Percentiles rank a stretch among this genome's conserved stretches.
Conservation (phyloP, 1,140 invertebrate species). For the Halesus radiatus region DNA sequence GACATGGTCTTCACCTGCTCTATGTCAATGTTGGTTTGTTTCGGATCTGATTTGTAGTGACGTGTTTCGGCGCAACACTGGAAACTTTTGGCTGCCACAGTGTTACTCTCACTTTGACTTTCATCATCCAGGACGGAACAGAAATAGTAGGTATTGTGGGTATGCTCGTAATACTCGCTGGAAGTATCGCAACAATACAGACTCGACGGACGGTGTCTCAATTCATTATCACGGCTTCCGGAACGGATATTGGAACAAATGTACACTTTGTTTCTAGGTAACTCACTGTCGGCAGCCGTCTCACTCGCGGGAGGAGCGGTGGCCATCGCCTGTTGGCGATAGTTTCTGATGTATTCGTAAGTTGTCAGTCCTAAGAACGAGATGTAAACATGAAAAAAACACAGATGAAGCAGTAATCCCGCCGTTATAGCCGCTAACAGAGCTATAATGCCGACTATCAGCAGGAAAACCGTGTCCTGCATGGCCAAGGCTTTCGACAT, state of each 20-base stretch:
- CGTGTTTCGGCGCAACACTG: slow-evolving; percentile 47
- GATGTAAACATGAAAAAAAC: slow-evolving; percentile 92
- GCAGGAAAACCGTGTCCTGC: slow-evolving; percentile 74
- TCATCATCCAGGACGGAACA: slow-evolving; percentile 64
- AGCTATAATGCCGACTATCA: slow-evolving; percentile 76
- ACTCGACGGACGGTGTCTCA: slow-evolving; percentile 61
- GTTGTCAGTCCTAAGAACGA: slow-evolving; percentile 87
- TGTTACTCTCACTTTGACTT: slow-evolving; percentile 58
- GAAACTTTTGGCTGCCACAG: slow-evolving; percentile 57
- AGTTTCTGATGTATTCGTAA: slow-evolving; percentile 83
- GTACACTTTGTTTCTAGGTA: slow-evolving; percentile 51
- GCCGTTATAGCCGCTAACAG: slow-evolving; percentile 82
- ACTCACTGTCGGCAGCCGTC: slow-evolving; percentile 33
- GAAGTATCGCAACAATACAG: slow-evolving; percentile 59
- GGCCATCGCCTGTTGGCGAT: slow-evolving; percentile 48
- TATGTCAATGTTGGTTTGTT: slow-evolving; percentile 44
- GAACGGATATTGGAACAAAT: slow-evolving; percentile 50
- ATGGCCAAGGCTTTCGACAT: slow-evolving; percentile 60
- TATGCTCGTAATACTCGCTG: slow-evolving; percentile 59
- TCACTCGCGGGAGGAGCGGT: slow-evolving; percentile 38
- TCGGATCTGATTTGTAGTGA: slow-evolving; percentile 44
- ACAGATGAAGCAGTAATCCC: slow-evolving; percentile 87
- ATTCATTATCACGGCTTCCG: slow-evolving; percentile 48
- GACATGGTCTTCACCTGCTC: slow-evolving; percentile 59
- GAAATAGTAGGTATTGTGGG: slow-evolving; percentile 62